phyloP scores from a whole-genome alignment of 2,113 vertebrate genomes.

The Nycticorax nycticorax region DNA sequence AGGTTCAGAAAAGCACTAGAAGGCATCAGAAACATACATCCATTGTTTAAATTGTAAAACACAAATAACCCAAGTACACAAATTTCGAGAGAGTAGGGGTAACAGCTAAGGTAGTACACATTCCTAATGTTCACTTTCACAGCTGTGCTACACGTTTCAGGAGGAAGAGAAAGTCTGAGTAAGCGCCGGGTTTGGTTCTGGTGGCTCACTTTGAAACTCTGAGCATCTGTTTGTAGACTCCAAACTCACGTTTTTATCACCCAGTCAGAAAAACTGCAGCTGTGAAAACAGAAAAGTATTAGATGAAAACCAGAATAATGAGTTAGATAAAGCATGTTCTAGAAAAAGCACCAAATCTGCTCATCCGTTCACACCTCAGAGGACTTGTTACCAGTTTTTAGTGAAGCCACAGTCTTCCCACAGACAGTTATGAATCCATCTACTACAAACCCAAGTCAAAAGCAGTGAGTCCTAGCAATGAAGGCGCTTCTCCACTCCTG shows the following conservation, averaged over 20 bases:
- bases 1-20: constrained; percentile 82
- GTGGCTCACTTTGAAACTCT: constrained; percentile 79
- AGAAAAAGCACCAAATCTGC: not conserved
- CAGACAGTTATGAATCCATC: not conserved
- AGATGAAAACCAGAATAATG: not conserved
- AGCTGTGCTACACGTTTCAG: constrained; percentile 95
- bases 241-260: constrained; percentile 76
- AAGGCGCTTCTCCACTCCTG: not conserved
- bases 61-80: constrained; percentile 85
- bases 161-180: constrained; percentile 80
- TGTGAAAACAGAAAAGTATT: constrained; percentile 63
- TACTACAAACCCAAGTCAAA: not conserved
- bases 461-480: not conserved
- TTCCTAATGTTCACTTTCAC: constrained; percentile 94
- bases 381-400: not conserved
- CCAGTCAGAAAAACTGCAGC: constrained; percentile 81
- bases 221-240: constrained; percentile 80
- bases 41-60: constrained; percentile 87
- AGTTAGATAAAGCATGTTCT: not conserved
- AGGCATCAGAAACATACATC: constrained; percentile 86
- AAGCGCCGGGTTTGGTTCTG: constrained; percentile 80
- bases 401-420: not conserved
- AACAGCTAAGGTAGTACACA: constrained; percentile 91
- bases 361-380: not conserved
- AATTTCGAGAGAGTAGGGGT: constrained; percentile 83